Conservation (phyloP, 2,888 invertebrate species). For the Petrolisthes manimaculis region DNA sequence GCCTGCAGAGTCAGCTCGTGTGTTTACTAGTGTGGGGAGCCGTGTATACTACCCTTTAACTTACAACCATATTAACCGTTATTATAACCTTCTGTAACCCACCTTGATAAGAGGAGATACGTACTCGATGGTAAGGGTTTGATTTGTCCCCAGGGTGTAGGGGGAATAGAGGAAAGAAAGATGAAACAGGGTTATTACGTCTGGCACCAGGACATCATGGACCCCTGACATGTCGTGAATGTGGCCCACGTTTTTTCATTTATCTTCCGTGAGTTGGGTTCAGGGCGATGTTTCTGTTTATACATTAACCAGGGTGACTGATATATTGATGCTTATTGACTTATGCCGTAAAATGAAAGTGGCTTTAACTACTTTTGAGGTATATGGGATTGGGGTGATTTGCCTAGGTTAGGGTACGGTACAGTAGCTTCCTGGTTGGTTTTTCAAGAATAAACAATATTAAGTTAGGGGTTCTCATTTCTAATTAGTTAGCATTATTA, state of each 20-base stretch:
- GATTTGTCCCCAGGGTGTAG: not conserved
- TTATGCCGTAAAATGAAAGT: no score
- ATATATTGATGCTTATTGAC: no score
- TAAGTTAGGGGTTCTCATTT: no score
- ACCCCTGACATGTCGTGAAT: not conserved
- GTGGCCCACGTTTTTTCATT: not conserved
- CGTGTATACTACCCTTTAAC: not conserved
- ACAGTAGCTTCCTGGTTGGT: no score
- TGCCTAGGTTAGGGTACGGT: no score
- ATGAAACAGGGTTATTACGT: not conserved
- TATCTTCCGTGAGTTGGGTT: no score
- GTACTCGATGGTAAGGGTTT: slow-evolving; percentile 1
- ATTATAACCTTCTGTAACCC: not conserved
- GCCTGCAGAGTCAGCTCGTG: not conserved
- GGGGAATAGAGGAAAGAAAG: not conserved
- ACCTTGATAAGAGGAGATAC: not conserved
- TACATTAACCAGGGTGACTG: no score
- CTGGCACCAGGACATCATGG: not conserved
- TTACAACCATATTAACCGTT: not conserved
- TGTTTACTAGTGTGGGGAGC: slow-evolving; percentile 7
- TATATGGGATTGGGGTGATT: no score
- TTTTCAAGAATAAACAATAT: no score
- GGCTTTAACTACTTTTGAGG: no score
- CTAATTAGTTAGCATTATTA: no score
- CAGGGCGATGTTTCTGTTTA: not conserved